Percentiles rank a stretch among this genome's conserved stretches.
Conservation (phyloP, 2,113 vertebrate genomes). For the Neolamprologus variostigma region DNA sequence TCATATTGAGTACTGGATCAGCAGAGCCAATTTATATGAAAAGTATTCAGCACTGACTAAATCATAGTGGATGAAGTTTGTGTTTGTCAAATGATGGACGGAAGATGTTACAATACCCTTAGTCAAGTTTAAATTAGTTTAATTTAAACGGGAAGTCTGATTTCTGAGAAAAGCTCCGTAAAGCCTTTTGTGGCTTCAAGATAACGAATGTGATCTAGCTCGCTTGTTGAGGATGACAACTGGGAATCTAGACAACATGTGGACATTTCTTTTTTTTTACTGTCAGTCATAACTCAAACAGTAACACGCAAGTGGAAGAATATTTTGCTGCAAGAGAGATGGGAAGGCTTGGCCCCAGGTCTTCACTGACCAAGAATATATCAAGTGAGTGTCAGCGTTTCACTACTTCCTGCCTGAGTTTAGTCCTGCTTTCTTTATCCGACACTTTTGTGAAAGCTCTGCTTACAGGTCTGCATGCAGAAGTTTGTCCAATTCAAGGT, state of each 20-base stretch:
- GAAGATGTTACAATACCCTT: background rate
- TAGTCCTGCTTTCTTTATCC: background rate
- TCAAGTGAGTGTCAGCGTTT: background rate
- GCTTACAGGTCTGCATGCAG: background rate
- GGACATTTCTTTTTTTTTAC: background rate
- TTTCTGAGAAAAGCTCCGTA: background rate
- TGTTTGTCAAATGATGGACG: background rate
- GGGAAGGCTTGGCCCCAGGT: background rate
- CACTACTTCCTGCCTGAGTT: background rate
- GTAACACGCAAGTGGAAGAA: background rate
- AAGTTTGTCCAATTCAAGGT: background rate
- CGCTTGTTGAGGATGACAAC: background rate
- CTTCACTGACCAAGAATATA: background rate
- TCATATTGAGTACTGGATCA: background rate
- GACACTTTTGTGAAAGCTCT: background rate
- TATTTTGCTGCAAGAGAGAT: background rate
- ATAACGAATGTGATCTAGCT: background rate
- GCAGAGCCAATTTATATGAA: background rate
- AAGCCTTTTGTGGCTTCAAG: background rate
- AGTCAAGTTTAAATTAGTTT: background rate
- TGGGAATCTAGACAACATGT: background rate
- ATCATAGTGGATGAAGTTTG: background rate
- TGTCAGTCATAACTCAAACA: background rate
- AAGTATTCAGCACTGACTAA: background rate
- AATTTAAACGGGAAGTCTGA: background rate